phyloP scores from a whole-genome alignment of 2,113 vertebrate species.

The Colinus virginianus region DNA sequence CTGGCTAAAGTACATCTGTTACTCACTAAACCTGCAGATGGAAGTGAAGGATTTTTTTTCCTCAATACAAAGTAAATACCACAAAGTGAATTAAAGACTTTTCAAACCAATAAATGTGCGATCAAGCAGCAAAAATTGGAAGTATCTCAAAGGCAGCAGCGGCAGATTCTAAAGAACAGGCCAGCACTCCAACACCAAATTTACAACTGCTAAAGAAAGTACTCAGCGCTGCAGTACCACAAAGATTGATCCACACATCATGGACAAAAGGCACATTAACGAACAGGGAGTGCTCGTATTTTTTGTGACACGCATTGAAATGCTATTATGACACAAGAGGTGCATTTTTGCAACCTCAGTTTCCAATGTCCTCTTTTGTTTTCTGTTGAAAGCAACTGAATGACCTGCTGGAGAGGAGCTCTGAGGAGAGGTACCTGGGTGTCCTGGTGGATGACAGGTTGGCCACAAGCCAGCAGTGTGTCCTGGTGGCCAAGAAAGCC shows the following conservation, averaged over 20 bases:
- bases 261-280: background rate
- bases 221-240: background rate
- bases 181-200: background rate
- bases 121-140: background rate
- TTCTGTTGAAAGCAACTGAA: background rate
- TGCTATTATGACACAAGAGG: background rate
- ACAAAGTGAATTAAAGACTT: background rate
- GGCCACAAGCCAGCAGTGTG: no score
- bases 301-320: background rate
- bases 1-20: conserved; percentile 67
- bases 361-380: background rate
- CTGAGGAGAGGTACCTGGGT: no score
- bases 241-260: background rate
- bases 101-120: background rate
- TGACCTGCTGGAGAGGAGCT: no score
- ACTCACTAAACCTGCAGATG: conserved; percentile 65
- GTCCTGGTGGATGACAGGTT: no score
- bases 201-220: background rate
- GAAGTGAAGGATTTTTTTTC: background rate
- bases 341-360: background rate
- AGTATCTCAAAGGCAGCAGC: background rate
- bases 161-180: background rate
- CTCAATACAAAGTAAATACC: background rate
- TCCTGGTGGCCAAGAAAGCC: no score
- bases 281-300: background rate